Conservation (phyloP, 1,140 invertebrate species). For the Eueides isabella region DNA sequence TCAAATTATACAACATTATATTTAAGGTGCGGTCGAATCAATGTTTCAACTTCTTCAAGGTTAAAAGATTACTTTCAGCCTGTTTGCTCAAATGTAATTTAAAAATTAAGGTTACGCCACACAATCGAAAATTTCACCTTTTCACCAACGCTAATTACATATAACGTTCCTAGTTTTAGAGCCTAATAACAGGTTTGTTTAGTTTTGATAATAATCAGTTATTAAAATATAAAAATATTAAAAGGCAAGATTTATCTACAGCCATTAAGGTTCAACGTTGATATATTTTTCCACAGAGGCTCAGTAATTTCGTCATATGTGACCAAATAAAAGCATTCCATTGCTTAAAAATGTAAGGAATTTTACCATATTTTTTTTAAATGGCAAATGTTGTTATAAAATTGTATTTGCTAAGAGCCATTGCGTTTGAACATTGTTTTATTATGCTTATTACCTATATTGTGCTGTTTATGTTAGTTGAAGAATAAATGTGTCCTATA, state of each 20-base stretch:
- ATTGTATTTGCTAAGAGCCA: neutral
- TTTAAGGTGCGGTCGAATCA: too few species aligned
- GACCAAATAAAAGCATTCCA: constrained; percentile 1
- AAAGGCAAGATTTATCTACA: neutral
- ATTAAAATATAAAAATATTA: neutral
- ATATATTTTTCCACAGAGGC: neutral
- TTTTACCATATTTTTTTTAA: neutral
- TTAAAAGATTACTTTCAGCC: too few species aligned
- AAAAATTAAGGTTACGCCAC: neutral
- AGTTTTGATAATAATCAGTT: neutral
- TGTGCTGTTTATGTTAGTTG: neutral
- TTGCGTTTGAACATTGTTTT: neutral
- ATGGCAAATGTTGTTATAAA: neutral
- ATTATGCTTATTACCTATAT: neutral
- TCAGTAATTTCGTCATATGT: neutral
- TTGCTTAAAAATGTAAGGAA: neutral
- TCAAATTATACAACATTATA: too few species aligned
- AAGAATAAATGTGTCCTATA: neutral
- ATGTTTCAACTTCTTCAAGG: too few species aligned
- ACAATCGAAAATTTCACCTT: neutral
- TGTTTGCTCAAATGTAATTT: too few species aligned
- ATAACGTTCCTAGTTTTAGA: neutral
- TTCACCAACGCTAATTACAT: too few species aligned
- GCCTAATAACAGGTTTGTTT: neutral
- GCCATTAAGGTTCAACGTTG: neutral